Evolutionary conservation across 1,140 invertebrate species (phyloP).

Genomic region (Neodiprion fabricii): DNA sequence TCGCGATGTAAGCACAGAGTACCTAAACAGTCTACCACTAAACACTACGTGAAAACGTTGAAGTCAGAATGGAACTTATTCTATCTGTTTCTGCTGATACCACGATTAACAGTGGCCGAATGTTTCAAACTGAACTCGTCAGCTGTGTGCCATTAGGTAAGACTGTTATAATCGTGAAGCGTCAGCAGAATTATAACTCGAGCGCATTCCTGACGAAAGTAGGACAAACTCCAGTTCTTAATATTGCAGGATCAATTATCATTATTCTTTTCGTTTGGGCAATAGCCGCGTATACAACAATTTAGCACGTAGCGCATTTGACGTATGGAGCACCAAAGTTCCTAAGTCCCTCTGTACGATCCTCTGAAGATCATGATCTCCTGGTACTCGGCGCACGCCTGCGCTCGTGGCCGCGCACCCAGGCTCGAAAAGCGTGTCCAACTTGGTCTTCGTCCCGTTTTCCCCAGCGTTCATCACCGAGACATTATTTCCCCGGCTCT

Average conservation of each 20-base stretch:
- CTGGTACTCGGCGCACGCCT: slow-evolving; percentile 37
- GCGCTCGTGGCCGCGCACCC: slow-evolving; percentile 30
- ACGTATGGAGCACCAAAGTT: not conserved
- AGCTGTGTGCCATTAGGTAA: not conserved
- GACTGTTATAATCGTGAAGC: not conserved
- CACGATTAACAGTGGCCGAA: not conserved
- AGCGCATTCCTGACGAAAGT: not conserved
- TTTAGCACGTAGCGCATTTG: no score
- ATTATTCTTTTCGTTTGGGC: no score
- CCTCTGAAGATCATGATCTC: slow-evolving; percentile 24
- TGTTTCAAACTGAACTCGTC: not conserved
- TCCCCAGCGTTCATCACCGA: not conserved
- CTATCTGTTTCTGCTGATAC: not conserved
- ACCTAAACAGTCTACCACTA: not conserved
- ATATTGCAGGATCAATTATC: not conserved
- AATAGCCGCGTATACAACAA: no score
- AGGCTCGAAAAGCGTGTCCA: slow-evolving; percentile 17
- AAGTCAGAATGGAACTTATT: not conserved
- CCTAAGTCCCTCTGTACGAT: not conserved
- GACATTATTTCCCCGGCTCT: no score
- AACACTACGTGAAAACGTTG: not conserved
- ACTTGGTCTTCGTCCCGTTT: not conserved
- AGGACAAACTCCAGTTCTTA: not conserved
- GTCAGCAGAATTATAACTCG: not conserved
- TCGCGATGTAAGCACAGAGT: not conserved